Base-by-base conservation (phyloP, 2,797 vertebrate genomes). In the Sciaenops ocellatus region DNA sequence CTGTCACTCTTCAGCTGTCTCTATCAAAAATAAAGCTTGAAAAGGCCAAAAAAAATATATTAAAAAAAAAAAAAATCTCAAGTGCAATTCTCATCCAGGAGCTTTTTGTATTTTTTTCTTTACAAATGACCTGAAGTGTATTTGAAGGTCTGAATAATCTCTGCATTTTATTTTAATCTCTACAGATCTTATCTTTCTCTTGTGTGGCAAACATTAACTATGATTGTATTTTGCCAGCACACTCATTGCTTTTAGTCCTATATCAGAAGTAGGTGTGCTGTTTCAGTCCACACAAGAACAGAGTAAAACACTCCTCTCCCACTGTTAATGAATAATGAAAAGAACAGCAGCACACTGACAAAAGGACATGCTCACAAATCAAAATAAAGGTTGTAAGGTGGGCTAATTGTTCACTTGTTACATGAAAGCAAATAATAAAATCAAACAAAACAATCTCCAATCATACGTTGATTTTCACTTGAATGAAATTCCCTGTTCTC, bases 381-480 rank as follows among this genome's bases (percentile, higher is more conserved):
- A 57, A 69, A 81, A 67, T 17, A 59, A 65, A 54, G 16, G 6
- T 54, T 64, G 69, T 51, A 26, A 24, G 57, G 46, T 30, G 9
- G 34, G 8, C 34, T 38, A 50, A 56, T 26, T 48, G 24, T 65
- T 63, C 0, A 28, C 59, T 7, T 67, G 20, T 62, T 48, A 57
- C 56, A 52, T 41, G 28, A 38, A 67, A 66, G 38, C 3, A 73
- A 76, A 82, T 51, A 72, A 78, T 62, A 11, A 78, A 60, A 80
- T 83, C 24, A 51, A 81, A 86, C 64, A 47, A 69, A 82, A 85
- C 85, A 90, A 83, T 82, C 4, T 11, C 3, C 67, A 85, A 79
- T 89, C 70, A 80, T 34, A 26, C 44, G 20, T 52, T 84, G 65
- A 82, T 83, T 89, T 88, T 76, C 47, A 41, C 63, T 77, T 83